Evolutionary conservation across 2,888 invertebrate genomes (phyloP), one percentile per base, ranked within the genome.

Genomic region (Drosophila fulvimacula): DNA sequence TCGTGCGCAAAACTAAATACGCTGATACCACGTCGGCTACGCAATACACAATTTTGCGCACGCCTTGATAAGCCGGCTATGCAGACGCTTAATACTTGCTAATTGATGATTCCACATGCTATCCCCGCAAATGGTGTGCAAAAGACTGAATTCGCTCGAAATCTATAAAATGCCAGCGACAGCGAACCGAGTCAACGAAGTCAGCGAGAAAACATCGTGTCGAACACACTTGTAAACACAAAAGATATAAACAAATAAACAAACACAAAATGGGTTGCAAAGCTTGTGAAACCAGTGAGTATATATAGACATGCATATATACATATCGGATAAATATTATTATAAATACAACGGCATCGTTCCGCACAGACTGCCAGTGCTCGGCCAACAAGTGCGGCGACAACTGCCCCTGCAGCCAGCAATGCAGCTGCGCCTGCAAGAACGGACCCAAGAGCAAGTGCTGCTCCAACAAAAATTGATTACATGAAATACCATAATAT

Each of bases 401-500:
- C 53, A 90, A 84, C 59, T 90, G 88, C 64, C 79, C 79, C 67
- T 90, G 90, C 79, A 79, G 70, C 49, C 76, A 81, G 48, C 79
- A 88, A n/a, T 90, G 89, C 63, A 73, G 79, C 10, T 90, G 90
- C 65, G 76, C 73, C 24, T 89, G 89, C 76, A 90, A 90, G 63
- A 86, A 78, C 51, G 89, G 84, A 56, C 73, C 89, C 52, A 86
- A 88, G 69, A 82, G 86, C 39, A 76, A 88, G 59, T 90, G 90
- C 66, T 90, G 90, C 46, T 55, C 77, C 59, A 73, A 56, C 36
- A 85, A 87, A 60, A 78, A 83, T 24, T 80, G 57, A 66, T 46
- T 30, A 3, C 10, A 0, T n/a, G 19, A 39, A 17, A 27, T 19
- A 13, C 9, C 7, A 24, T 44, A 44, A 3, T 21, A 19, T n/a